These are phyloP conservation scores for Saguinus midas DNA, from an alignment of 2,113 vertebrate species.

Conservation along the genomic window DNA sequence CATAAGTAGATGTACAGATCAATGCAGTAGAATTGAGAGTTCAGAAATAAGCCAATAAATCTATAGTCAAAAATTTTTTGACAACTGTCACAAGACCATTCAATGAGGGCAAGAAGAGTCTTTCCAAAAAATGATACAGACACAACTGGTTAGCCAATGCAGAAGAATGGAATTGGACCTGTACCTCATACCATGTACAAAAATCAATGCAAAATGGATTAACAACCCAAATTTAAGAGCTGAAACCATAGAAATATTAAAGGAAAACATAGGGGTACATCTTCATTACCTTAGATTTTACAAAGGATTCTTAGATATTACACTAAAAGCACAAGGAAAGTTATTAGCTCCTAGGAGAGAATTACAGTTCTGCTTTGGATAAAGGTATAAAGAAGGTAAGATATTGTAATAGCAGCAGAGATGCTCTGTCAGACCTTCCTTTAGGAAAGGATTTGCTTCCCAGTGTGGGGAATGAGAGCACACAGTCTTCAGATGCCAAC, in stretches of 20 bases:
- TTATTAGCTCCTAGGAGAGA: background rate
- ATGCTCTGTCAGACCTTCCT: background rate
- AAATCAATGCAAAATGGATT: background rate
- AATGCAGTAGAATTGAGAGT: background rate
- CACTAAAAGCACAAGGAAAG: background rate
- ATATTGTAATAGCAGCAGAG: background rate
- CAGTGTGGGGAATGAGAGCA: background rate
- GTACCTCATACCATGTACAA: background rate
- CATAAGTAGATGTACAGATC: background rate
- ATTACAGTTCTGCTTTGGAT: background rate
- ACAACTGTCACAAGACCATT: background rate
- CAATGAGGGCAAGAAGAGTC: background rate
- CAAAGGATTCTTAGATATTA: background rate
- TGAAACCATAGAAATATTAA: background rate
- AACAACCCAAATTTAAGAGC: background rate
- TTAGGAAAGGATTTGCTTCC: background rate
- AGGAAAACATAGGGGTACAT: background rate
- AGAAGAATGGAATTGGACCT: background rate
- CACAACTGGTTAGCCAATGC: background rate
- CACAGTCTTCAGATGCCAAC: accelerated
- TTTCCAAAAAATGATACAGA: background rate
- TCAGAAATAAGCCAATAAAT: background rate
- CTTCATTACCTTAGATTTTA: background rate
- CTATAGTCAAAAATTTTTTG: background rate
- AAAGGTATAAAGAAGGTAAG: background rate